These are phyloP conservation scores for Peromyscus aztecus DNA, from an alignment of 2,797 vertebrate species.

Conservation along the genomic window DNA sequence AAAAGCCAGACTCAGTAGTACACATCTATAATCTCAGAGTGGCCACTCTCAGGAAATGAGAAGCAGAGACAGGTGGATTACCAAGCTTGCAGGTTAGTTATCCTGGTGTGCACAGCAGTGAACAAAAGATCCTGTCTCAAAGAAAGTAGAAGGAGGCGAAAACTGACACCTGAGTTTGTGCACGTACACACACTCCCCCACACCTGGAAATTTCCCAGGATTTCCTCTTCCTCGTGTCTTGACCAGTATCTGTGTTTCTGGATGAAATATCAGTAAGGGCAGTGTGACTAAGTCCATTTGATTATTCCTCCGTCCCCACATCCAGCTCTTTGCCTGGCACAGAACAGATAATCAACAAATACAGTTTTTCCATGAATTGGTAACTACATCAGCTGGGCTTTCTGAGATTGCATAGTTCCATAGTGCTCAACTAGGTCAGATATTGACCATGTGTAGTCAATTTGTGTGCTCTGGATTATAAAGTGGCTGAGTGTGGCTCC, in stretches of 20 bases:
- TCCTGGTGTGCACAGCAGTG: not conserved
- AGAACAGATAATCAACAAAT: not conserved
- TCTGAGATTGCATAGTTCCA: not conserved
- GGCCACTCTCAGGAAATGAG: not conserved
- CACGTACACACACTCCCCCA: too few relatives aligned
- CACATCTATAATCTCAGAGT: not conserved
- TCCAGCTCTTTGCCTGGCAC: not conserved
- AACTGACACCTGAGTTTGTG: not conserved
- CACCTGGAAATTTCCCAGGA: not conserved
- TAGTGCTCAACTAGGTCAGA: not conserved
- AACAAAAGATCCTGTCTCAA: not conserved
- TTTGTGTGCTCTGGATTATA: not conserved
- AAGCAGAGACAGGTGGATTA: not conserved
- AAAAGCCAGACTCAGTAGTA: not conserved
- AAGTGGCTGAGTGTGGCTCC: not conserved
- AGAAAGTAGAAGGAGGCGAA: not conserved
- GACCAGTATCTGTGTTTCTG: conserved; percentile 31
- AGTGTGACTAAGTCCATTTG: not conserved
- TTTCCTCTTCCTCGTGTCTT: not conserved
- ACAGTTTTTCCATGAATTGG: conserved; percentile 5
- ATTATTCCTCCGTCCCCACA: not conserved
- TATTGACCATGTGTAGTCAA: not conserved
- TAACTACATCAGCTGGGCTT: not conserved
- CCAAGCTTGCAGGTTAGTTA: not conserved
- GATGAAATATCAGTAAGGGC: conserved; percentile 5